Percentiles rank a stretch among this genome's conserved stretches.
phyloP scores from a whole-genome alignment of 1,140 invertebrate species.

The Diachasmimorpha longicaudata region DNA sequence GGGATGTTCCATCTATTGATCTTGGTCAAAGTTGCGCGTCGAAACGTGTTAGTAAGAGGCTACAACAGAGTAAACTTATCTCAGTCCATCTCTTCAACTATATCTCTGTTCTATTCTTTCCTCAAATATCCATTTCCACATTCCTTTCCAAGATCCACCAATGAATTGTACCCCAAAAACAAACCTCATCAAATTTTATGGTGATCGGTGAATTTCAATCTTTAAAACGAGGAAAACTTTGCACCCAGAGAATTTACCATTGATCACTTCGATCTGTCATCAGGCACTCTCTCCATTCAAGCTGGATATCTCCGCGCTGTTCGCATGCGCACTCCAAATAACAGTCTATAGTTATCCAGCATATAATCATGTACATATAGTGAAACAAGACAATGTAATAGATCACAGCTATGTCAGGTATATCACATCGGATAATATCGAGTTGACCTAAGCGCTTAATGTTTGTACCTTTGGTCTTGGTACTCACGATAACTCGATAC shows the following conservation, averaged over 20 bases:
- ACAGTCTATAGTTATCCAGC: not conserved
- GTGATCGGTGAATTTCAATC: not conserved
- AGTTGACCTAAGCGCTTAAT: not conserved
- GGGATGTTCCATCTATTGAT: slow-evolving; percentile 55
- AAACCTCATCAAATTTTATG: not conserved
- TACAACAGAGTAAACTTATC: not conserved
- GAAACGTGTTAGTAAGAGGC: slow-evolving; percentile 33
- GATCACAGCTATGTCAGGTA: not conserved
- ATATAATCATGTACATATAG: slow-evolving; percentile 1
- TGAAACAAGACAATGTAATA: not conserved
- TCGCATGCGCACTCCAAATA: not conserved
- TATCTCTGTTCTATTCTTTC: slow-evolving; percentile 10
- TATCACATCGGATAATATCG: not conserved
- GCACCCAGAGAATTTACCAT: not conserved
- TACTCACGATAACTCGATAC: not conserved
- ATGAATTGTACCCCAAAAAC: not conserved
- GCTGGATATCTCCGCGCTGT: not conserved
- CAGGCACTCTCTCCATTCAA: not conserved
- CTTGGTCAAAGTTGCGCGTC: slow-evolving; percentile 48
- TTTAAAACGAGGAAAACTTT: not conserved
- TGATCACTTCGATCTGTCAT: slow-evolving; percentile 2
- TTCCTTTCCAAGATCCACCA: not conserved
- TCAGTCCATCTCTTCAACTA: slow-evolving; percentile 25
- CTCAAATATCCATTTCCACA: not conserved
- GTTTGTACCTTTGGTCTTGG: not conserved